These are phyloP conservation scores for Lepidothrix coronata DNA, from an alignment of 2,113 vertebrate species.

Conservation along the genomic window DNA sequence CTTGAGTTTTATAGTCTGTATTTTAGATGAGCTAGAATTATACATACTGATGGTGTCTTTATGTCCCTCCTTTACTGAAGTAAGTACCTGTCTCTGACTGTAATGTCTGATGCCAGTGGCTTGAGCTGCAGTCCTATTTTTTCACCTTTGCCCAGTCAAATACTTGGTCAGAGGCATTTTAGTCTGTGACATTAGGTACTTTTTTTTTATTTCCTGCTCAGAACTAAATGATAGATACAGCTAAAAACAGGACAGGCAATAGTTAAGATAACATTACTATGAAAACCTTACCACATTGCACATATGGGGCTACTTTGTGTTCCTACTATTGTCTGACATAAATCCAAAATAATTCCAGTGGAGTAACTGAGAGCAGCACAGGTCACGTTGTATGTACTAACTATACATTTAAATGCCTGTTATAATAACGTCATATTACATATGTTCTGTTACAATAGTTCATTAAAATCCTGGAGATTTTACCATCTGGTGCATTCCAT, in stretches of 20 bases:
- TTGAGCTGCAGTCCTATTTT: not conserved
- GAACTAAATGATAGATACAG: not conserved
- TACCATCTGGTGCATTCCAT: constrained; percentile 61
- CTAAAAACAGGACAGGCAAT: constrained; percentile 43
- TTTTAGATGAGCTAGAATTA: constrained; percentile 7
- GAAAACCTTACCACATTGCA: constrained; percentile 54
- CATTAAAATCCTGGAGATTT: constrained; percentile 67
- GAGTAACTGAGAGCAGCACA: constrained; percentile 56
- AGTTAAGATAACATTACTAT: constrained; percentile 56
- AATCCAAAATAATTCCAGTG: constrained; percentile 67
- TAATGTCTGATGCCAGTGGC: not conserved
- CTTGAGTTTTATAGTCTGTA: constrained; percentile 1
- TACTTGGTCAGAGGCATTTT: not conserved
- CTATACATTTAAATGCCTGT: constrained; percentile 69
- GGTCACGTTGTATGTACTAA: constrained; percentile 60
- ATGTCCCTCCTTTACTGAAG: constrained; percentile 1
- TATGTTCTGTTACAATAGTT: constrained; percentile 71
- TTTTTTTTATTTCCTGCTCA: not conserved
- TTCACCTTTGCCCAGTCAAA: not conserved
- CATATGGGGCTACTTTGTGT: constrained; percentile 68
- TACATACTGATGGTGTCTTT: not conserved
- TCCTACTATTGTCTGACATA: constrained; percentile 63
- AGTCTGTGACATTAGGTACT: not conserved
- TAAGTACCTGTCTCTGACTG: not conserved
- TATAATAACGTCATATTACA: constrained; percentile 68